A percentile compares a stretch with the other conserved stretches of the same genome.
Evolutionary conservation across 2,888 invertebrate genomes (phyloP).

Genomic region (Drosophila fulvimacula): DNA sequence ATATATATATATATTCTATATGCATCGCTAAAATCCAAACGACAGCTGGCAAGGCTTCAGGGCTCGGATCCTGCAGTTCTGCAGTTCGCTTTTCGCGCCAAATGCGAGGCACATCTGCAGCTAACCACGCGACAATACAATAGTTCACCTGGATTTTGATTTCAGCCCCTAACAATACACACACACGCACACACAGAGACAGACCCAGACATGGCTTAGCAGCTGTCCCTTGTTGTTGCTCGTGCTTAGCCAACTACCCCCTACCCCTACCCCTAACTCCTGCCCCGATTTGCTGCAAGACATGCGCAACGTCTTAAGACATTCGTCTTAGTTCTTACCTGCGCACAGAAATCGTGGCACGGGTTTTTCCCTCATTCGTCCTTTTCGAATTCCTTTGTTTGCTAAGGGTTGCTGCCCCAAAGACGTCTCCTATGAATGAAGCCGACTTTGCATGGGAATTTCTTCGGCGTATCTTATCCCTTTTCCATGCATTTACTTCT

Average conservation of each 20-base stretch:
- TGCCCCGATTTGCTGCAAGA: constrained; percentile 60
- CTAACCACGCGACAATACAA: constrained; percentile 65
- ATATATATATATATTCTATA: not conserved
- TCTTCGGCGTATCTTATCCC: constrained; percentile 30
- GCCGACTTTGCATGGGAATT: constrained; percentile 71
- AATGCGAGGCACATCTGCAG: constrained; percentile 70
- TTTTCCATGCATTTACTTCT: not conserved
- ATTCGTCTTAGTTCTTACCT: constrained; percentile 51
- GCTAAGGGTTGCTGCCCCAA: constrained; percentile 34
- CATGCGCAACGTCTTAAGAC: constrained; percentile 80
- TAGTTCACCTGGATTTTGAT: constrained; percentile 80
- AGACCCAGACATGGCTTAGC: constrained; percentile 42
- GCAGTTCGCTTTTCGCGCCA: constrained; percentile 69
- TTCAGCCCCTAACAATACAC: constrained; percentile 66
- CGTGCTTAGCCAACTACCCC: constrained; percentile 35
- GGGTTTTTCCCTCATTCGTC: constrained; percentile 54
- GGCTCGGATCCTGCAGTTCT: constrained; percentile 24
- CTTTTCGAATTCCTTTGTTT: constrained; percentile 46
- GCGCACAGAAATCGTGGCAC: constrained; percentile 64
- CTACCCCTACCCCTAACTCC: constrained; percentile 18
- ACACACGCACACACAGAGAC: constrained; percentile 9
- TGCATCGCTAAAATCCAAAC: constrained; percentile 32
- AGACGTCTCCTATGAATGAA: constrained; percentile 31
- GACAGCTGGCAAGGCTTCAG: constrained; percentile 62
- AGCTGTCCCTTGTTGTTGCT: constrained; percentile 58